Conservation (phyloP, 2,797 vertebrate genomes). For the Pipistrellus pipistrellus region DNA sequence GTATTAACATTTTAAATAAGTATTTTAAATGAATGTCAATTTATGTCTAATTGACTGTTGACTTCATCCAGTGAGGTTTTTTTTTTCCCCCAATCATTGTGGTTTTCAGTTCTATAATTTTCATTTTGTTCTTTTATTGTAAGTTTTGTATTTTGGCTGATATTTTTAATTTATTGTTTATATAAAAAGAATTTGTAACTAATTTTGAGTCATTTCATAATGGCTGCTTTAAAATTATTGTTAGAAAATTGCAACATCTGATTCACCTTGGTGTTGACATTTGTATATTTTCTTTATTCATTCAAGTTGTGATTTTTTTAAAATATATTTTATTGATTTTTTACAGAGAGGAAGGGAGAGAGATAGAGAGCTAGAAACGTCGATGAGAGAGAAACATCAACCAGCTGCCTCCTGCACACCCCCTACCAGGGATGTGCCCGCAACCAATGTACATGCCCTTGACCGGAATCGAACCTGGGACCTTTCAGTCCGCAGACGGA, state of each 20-base stretch:
- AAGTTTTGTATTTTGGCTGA: background rate
- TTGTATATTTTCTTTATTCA: conserved; percentile 3
- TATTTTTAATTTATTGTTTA: conserved; percentile 41
- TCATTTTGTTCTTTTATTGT: conserved; percentile 24
- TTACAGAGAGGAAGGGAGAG: too few species aligned
- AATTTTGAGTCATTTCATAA: background rate
- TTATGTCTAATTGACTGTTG: conserved; percentile 35
- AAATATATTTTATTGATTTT: too few species aligned
- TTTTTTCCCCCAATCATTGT: conserved; percentile 32
- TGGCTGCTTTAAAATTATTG: conserved; percentile 37
- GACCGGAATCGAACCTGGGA: too few species aligned
- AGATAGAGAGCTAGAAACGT: too few species aligned
- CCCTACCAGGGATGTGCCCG: too few species aligned
- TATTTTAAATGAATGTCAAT: conserved; percentile 30
- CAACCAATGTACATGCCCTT: too few species aligned
- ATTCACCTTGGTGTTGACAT: conserved; percentile 30
- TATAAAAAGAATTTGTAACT: conserved; percentile 36
- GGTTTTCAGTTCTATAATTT: conserved; percentile 39
- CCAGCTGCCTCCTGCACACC: too few species aligned
- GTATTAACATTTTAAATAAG: background rate
- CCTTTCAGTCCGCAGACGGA: too few species aligned
- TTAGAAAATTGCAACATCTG: background rate
- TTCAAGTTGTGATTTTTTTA: background rate
- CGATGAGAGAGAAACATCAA: too few species aligned
- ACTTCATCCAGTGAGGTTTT: background rate